Evolutionary conservation across 2,797 vertebrate genomes (phyloP), one percentile per base, ranked within the genome.

Genomic region (Carapus acus): DNA sequence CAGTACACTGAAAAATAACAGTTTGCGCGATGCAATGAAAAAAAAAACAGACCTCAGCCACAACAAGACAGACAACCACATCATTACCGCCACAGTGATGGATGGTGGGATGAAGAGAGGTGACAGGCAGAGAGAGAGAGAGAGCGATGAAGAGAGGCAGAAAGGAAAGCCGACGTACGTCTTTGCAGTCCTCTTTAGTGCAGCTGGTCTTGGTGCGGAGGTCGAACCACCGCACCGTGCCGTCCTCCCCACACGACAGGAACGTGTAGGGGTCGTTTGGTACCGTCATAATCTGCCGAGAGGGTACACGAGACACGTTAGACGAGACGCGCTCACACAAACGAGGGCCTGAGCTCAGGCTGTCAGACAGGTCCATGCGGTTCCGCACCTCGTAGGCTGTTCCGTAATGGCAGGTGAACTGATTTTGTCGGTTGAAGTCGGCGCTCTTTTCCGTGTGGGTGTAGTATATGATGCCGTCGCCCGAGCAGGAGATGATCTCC

Each of bases 181-280:
- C 96, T 94, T 97, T 98, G 85, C 96, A 99, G 81, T 99, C 93
- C 88, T 97, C 95, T 82, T 97, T 98, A 51, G 91, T 94, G 83
- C 96, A 99, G 85, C 93, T 97, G 6, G 93, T 96, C 88, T 98
- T 99, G 50, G 86, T 94, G 76, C 94, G 91, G 34, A 94, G 89
- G 83, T 98, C 95, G 77, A 97, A 98, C 95, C 95, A 97, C 67
- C 95, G 85, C 56, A 98, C 95, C 1, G 94, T 98, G 70, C 94
- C 95, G 69, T 98, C 94, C 85, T 98, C 95, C 71, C 95, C 95
- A 71, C 95, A 98, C 13, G 95, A 98, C 65, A 98, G 87, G 75
- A 98, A 97, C 41, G 94, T 97, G 76, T 94, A 96, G 19, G 94
- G 94, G 85, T 98, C 95, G 65, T 94, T 97, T 66, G 94, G 95